Conservation (phyloP, 2,113 vertebrate species). For the Nanger granti region DNA sequence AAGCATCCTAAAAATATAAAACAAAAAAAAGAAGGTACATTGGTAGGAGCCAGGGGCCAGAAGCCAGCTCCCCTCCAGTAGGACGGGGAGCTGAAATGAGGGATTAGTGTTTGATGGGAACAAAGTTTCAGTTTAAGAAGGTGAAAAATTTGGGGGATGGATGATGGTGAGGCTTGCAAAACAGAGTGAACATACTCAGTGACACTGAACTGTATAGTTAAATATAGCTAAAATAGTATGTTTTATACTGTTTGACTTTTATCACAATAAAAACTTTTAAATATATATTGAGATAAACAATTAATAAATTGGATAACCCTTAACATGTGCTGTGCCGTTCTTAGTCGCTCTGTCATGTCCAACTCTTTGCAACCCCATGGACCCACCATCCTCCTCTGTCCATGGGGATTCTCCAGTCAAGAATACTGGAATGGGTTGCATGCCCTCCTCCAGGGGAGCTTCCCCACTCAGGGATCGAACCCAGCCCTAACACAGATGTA, state of each 20-base stretch:
- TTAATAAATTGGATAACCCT: background rate
- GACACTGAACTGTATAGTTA: background rate
- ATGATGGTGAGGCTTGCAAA: background rate
- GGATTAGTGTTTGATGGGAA: background rate
- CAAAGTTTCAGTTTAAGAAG: background rate
- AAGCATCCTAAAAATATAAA: constrained; percentile 25
- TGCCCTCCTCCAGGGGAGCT: background rate
- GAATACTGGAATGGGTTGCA: background rate
- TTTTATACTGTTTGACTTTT: background rate
- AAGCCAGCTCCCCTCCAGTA: background rate
- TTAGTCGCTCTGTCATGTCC: background rate
- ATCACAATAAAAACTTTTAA: background rate
- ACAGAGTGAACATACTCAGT: background rate
- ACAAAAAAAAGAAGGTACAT: background rate
- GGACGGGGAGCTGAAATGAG: background rate
- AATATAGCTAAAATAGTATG: background rate
- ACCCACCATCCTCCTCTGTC: background rate
- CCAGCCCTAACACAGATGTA: background rate
- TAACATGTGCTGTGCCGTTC: background rate
- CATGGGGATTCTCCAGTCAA: background rate
- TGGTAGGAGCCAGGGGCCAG: background rate
- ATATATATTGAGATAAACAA: background rate
- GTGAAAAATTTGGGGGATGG: background rate
- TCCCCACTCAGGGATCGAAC: background rate
- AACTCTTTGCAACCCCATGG: background rate